Conservation (phyloP, 2,888 invertebrate species). For the Girardia tigrina region DNA sequence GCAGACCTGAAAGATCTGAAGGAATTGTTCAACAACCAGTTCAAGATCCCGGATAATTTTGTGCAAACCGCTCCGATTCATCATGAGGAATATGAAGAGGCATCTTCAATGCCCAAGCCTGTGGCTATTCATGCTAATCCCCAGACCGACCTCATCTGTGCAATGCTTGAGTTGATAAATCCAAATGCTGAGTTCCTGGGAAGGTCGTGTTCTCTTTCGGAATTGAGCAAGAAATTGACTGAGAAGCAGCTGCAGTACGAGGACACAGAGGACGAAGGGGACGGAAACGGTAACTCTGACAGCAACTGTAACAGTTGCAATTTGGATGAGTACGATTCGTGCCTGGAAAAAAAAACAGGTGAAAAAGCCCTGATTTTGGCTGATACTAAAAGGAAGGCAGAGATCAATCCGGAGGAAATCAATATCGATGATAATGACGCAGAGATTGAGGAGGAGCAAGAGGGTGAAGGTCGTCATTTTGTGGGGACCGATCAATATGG, state of each 20-base stretch:
- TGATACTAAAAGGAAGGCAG: too few species aligned
- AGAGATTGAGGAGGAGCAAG: too few species aligned
- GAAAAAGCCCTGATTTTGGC: too few species aligned
- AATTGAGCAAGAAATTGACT: constrained; percentile 1
- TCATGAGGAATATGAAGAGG: constrained; percentile 12
- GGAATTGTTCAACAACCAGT: constrained; percentile 58
- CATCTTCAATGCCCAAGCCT: background rate
- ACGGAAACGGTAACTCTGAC: too few species aligned
- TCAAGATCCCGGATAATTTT: constrained; percentile 68
- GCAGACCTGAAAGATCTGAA: constrained; percentile 61
- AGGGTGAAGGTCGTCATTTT: too few species aligned
- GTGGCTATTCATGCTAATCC: constrained; percentile 46
- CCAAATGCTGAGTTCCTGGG: constrained; percentile 54
- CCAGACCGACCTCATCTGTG: constrained; percentile 53
- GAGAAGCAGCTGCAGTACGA: too few species aligned
- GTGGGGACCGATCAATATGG: too few species aligned
- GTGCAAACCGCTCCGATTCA: constrained; percentile 59
- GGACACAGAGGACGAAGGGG: background rate
- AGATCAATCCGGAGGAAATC: too few species aligned
- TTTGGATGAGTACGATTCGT: too few species aligned
- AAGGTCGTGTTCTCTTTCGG: background rate
- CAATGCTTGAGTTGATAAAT: constrained; percentile 61
- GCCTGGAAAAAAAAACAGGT: too few species aligned
- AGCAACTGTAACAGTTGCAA: too few species aligned
- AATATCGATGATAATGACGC: too few species aligned